These are phyloP conservation scores for Gadopsis marmoratus DNA, from an alignment of 2,797 vertebrate genomes.

Conservation along the genomic window DNA sequence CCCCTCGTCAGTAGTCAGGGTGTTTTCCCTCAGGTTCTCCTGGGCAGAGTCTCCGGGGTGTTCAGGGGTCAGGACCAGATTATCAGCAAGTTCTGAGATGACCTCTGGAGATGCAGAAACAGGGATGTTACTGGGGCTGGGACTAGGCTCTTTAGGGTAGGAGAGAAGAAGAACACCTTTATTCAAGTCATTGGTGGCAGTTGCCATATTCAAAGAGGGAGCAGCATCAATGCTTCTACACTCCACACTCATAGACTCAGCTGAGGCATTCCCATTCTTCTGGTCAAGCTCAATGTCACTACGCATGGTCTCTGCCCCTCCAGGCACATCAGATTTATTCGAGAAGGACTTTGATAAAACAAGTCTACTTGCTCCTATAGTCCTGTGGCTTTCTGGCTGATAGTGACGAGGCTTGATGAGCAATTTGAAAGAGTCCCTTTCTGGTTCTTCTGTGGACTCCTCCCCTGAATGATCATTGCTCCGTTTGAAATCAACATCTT, in stretches of 20 bases:
- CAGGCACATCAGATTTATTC: constrained; percentile 52
- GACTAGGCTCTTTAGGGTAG: constrained; percentile 82
- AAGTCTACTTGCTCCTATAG: constrained; percentile 67
- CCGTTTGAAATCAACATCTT: constrained; percentile 44
- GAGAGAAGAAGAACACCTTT: constrained; percentile 86
- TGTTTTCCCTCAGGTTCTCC: constrained; percentile 87
- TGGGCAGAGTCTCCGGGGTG: constrained; percentile 82
- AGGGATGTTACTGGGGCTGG: constrained; percentile 88
- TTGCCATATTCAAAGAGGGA: constrained; percentile 63
- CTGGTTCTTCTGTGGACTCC: constrained; percentile 59
- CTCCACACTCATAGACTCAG: constrained; percentile 53
- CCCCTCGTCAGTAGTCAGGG: constrained; percentile 79
- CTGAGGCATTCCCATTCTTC: constrained; percentile 78
- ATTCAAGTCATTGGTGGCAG: constrained; percentile 88
- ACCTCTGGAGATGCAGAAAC: constrained; percentile 82
- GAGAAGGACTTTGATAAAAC: constrained; percentile 70
- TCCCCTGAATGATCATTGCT: constrained; percentile 46
- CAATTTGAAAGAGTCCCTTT: constrained; percentile 82
- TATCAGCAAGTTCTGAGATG: constrained; percentile 81
- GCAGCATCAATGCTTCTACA: constrained; percentile 60
- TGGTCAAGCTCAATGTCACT: constrained; percentile 75
- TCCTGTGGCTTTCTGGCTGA: constrained; percentile 65
- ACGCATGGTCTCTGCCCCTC: constrained; percentile 51
- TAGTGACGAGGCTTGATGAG: constrained; percentile 77
- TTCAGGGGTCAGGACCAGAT: constrained; percentile 79